Base-by-base conservation (phyloP, 1,140 invertebrate species). In the Brachionus koreanus region DNA sequence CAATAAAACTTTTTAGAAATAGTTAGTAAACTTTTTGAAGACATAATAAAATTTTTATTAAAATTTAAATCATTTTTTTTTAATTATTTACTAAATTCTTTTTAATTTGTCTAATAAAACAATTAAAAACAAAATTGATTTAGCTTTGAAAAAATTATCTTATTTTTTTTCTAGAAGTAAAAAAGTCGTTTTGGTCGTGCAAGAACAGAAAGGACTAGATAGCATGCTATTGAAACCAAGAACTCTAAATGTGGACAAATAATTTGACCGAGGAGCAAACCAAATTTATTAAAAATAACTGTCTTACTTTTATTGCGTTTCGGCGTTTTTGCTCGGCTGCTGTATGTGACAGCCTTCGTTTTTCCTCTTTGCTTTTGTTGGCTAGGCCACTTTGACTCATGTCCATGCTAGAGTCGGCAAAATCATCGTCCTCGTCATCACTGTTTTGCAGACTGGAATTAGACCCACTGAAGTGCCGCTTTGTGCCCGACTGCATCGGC, bases 301-400 rank as follows among this genome's bases (percentile, higher is more conserved):
- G 1, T 33, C 33, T 82, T 82, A 82, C 79, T 42, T 65, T 65
- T n/a, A 82, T 82, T 6, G 79, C 79, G 37, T 82, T 82, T n/a
- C 79, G 33, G 10, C 79, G 61, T 39, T 82, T 82, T 82, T 82
- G 79, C 49, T 82, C 79, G 33, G 79, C 79, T 35, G 79, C 79
- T 9, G 79, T 82, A 23, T 82, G 79, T 9, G 79, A 65, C 5
- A 65, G n/a, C 16, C 79, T 61, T n/a, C 79, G 5, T 52, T 79
- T 79, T 61, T 79, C 76, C 23, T 79, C 76, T 37, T 43, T 57
- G n/a, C 19, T 61, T 29, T 57, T 65, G 23, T 6, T 29, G 3
- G 12, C 29, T 5, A 19, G 12, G 13, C 25, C 75, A 5, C 16
- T 19, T 43, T 57, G 46, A 29, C 72, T 77, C 12, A 33, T 16